Evolutionary conservation across 1,140 invertebrate species (phyloP), one percentile per base, ranked within the genome.

Genomic region (Trachymyrmex cornetzi): DNA sequence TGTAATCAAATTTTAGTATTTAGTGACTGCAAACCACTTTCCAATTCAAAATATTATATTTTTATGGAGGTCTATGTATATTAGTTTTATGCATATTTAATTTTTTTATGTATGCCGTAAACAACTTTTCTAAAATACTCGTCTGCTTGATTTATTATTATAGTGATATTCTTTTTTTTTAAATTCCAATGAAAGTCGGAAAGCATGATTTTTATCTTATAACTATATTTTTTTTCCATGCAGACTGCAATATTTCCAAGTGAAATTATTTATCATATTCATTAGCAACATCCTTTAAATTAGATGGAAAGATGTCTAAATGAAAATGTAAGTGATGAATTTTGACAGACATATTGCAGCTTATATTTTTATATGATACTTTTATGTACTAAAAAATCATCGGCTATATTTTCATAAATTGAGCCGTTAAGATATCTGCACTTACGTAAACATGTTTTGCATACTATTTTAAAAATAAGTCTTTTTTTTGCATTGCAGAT

Each of bases 21-120:
- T 66, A 66, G 11, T 38, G 19, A 66, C 0, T 44, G 9, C 64
- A 66, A 34, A 34, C 3, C 30, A 66, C 30, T 66, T 66, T 66
- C 64, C 34, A 66, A 38, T 66, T 66, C 34, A 66, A 66, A 66
- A 38, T 66, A 19, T 64, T 64, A 19, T 66, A 44, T 66, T 66
- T 66, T 66, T 66, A 66, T 30, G 30, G n/a, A 12, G 27, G 16
- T 30, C 14, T n/a, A 64, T 66, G 16, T 38, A 66, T 38, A 11
- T 66, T 22, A 22, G 34, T 66, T n/a, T 61, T 66, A n/a, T 66
- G 3, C 64, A 12, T 66, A 66, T 66, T 38, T 66, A 38, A 66
- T 66, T 66, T 27, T 64, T 66, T 38, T 64, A 66, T 66, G 64
- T 66, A 22, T 34, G 9, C 22, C 34, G 34, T 38, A 66, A 66